phyloP scores from a whole-genome alignment of 2,113 vertebrate genomes.

The human (Homo sapiens) region DNA sequence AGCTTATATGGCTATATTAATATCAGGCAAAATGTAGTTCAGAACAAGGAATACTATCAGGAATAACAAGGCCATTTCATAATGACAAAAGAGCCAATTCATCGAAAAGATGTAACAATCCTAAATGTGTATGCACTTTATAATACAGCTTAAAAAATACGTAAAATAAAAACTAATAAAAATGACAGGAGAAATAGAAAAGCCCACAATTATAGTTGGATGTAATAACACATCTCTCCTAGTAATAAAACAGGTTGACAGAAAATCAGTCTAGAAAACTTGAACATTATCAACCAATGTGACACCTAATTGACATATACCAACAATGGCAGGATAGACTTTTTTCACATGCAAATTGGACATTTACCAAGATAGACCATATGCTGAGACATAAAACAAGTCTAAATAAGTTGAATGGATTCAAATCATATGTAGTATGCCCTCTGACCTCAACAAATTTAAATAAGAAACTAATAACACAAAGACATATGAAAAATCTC shows the following conservation, averaged over 20 bases:
- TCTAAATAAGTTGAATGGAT: background rate
- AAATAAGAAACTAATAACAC: background rate
- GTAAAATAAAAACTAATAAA: background rate
- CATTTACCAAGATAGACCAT: background rate
- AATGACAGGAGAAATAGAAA: background rate
- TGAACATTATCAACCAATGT: background rate
- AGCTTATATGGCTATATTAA: background rate
- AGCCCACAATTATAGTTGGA: background rate
- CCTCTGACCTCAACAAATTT: background rate
- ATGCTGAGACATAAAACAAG: background rate
- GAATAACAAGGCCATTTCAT: background rate
- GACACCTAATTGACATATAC: background rate
- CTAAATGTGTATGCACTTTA: background rate
- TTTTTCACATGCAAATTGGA: background rate
- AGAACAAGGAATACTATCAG: background rate
- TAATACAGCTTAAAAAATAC: background rate
- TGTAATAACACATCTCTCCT: background rate
- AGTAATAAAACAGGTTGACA: background rate
- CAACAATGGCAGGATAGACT: background rate
- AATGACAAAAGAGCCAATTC: background rate
- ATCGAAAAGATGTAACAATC: background rate
- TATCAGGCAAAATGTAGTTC: background rate
- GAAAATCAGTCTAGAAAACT: background rate
- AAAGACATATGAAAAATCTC: background rate
- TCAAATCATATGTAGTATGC: background rate